Base-by-base conservation (phyloP, 2,797 vertebrate genomes). In the Chelon auratus region DNA sequence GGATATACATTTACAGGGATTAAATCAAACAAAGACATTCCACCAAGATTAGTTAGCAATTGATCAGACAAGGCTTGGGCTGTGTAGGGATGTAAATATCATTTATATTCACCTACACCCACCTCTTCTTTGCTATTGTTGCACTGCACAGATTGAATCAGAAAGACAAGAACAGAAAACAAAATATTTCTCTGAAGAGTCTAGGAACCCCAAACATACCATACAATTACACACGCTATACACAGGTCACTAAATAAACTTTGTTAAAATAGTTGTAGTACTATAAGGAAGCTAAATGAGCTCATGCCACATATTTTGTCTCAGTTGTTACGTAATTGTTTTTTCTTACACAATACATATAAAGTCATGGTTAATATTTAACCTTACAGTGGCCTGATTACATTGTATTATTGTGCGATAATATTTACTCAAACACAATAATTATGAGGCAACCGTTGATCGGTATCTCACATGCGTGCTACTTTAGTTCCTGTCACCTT, bases 291-390 rank as follows among this genome's bases (percentile, higher is more conserved):
- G 45, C 11, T n/a, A 4, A 18, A 48, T 18, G 15, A n/a, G 8
- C 6, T 17, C 4, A 26, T 17, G 13, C 17, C 48, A 39, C 36
- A 43, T 10, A 42, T 26, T 42, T 56, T 36, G 22, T 62, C 5
- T 20, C n/a, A 18, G 9, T 11, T 48, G 45, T 18, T 1, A 50
- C 37, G 58, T 18, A 8, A 8, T 10, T 12, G 20, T 1, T 2
- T 45, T 54, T 2, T 53, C 47, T 66, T 24, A 40, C 52, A 36
- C 62, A 0, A 18, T n/a, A 6, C 36, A 55, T 17, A 62, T 24
- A 62, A 37, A 51, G 17, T 3, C 9, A 3, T 13, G 6, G 67
- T 68, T 70, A 77, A 77, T 56, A 17, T 82, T 81, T 75, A 10
- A 65, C 59, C 57, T 67, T n/a, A 62, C 62, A 57, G 9, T 9